These are phyloP conservation scores for Amiota minor DNA, from an alignment of 2,888 invertebrate genomes.

Conservation along the genomic window DNA sequence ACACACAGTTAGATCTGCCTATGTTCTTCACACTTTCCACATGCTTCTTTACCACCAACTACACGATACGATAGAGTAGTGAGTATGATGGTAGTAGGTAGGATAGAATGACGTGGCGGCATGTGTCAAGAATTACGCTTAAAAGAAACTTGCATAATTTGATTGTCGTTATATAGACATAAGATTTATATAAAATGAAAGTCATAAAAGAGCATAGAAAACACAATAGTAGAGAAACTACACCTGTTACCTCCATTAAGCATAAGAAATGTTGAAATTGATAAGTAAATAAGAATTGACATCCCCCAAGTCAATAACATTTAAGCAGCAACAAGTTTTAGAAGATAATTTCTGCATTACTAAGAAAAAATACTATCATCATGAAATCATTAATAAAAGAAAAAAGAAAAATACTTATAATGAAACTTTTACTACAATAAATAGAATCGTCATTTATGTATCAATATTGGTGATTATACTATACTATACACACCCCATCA, in stretches of 20 bases:
- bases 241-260: slow-evolving; percentile 4
- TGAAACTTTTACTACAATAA: no score
- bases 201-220: background rate
- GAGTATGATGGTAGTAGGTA: no score
- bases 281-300: no score
- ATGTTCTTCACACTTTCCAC: background rate
- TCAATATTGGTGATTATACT: no score
- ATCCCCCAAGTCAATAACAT: no score
- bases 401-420: no score
- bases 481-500: no score
- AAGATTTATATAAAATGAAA: background rate
- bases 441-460: no score
- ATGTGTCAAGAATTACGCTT: slow-evolving; percentile 38
- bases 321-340: background rate
- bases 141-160: slow-evolving; percentile 20
- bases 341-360: no score
- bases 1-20: background rate
- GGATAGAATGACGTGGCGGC: background rate
- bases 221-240: background rate
- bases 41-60: background rate
- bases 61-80: background rate
- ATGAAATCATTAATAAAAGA: no score
- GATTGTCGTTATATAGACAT: background rate
- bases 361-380: no score
- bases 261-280: slow-evolving; percentile 1